phyloP scores from a whole-genome alignment of 2,113 vertebrate genomes.

The Promerops cafer region DNA sequence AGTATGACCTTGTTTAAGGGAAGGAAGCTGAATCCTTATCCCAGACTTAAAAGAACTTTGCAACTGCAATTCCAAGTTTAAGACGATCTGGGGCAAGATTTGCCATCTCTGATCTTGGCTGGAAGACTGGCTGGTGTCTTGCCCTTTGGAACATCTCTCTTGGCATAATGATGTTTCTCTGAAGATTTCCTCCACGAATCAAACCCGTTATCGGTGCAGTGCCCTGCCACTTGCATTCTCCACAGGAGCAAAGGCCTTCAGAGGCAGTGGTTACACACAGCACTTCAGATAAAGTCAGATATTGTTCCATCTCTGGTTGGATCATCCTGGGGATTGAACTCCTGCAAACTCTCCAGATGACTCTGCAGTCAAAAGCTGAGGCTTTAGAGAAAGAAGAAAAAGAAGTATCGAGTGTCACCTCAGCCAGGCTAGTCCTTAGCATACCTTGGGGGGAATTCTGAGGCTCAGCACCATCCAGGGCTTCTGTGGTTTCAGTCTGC shows the following conservation, averaged over 20 bases:
- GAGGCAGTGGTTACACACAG: neutral
- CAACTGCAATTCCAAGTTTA: conserved; percentile 1
- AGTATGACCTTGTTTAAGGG: conserved; percentile 13
- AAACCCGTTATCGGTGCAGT: neutral
- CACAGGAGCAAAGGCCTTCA: neutral
- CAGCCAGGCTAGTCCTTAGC: neutral
- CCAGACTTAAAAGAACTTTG: conserved; percentile 24
- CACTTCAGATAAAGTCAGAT: neutral
- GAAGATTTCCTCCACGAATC: neutral
- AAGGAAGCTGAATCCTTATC: conserved; percentile 12
- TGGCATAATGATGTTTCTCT: neutral
- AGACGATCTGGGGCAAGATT: conserved; percentile 2
- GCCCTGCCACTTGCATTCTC: neutral
- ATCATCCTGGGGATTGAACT: neutral
- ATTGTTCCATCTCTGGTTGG: neutral
- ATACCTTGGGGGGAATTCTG: neutral
- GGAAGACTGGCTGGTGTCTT: conserved; percentile 38
- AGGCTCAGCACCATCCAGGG: neutral
- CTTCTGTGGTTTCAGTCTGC: neutral
- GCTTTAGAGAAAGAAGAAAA: neutral
- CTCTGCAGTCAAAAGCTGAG: neutral
- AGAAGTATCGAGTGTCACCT: neutral
- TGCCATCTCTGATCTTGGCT: conserved; percentile 32
- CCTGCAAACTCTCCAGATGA: neutral
- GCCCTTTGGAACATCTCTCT: conserved; percentile 26